phyloP scores from a whole-genome alignment of 2,888 invertebrate species.

The Pyrgus malvae region DNA sequence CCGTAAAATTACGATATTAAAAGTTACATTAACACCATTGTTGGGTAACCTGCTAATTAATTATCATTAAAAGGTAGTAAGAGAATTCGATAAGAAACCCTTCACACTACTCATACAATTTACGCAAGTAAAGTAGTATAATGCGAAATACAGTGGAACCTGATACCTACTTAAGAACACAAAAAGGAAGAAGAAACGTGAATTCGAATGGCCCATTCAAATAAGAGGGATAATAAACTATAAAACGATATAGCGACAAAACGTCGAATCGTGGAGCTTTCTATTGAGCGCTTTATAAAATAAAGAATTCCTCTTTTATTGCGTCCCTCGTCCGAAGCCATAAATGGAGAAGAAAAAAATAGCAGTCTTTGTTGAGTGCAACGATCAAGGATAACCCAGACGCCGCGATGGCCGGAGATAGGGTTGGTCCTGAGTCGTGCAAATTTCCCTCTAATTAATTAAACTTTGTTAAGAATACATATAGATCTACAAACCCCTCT shows the following conservation, averaged over 20 bases:
- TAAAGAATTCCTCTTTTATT: conserved; percentile 42
- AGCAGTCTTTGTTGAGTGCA: conserved; percentile 51
- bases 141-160: conserved; percentile 2
- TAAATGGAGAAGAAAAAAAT: conserved; percentile 38
- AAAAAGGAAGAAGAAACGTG: not conserved
- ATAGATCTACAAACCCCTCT: not conserved
- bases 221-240: conserved; percentile 16
- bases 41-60: not conserved
- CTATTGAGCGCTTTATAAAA: conserved; percentile 20
- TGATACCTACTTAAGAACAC: conserved; percentile 14
- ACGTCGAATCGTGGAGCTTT: conserved; percentile 9
- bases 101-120: too few species aligned
- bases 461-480: not conserved
- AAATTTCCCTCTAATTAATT: conserved; percentile 66
- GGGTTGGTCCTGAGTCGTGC: conserved; percentile 52
- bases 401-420: conserved; percentile 69
- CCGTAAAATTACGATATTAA: too few species aligned
- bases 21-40: too few species aligned
- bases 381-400: conserved; percentile 47
- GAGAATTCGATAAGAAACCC: too few species aligned
- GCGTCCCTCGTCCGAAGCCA: conserved; percentile 39
- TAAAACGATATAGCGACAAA: conserved; percentile 24
- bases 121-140: not conserved
- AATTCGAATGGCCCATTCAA: conserved; percentile 10
- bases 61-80: too few species aligned